These are phyloP conservation scores for Hipposideros larvatus DNA, from an alignment of 2,797 vertebrate species.

Conservation along the genomic window DNA sequence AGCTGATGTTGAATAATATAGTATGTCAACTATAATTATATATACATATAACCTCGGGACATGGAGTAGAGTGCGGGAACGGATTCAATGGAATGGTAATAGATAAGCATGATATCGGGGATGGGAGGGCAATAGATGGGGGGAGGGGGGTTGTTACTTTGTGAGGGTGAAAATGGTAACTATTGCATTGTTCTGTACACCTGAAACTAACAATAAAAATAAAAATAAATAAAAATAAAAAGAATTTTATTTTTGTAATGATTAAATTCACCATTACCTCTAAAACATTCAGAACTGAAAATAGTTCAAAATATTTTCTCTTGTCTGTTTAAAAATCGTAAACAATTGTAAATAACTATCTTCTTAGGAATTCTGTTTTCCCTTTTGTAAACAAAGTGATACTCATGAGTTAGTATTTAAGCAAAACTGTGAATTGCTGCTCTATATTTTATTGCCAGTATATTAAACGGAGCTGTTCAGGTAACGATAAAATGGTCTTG, in stretches of 20 bases:
- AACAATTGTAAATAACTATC: not conserved
- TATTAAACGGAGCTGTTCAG: not conserved
- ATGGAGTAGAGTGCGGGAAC: too few relatives aligned
- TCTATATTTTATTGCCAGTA: not conserved
- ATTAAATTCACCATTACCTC: not conserved
- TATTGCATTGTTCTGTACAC: too few relatives aligned
- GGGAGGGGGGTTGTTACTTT: too few relatives aligned
- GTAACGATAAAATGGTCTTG: not conserved
- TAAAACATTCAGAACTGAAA: not conserved
- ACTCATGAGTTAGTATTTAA: not conserved
- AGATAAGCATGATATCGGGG: too few relatives aligned
- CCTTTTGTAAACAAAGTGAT: conserved; percentile 36
- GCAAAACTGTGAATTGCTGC: not conserved
- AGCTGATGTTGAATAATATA: too few relatives aligned
- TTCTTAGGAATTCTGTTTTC: not conserved
- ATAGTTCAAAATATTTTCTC: not conserved
- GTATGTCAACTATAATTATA: too few relatives aligned
- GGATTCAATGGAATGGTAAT: too few relatives aligned
- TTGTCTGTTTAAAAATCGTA: conserved; percentile 46
- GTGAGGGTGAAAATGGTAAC: too few relatives aligned
- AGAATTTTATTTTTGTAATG: not conserved
- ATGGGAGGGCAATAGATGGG: too few relatives aligned
- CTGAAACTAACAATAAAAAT: too few relatives aligned
- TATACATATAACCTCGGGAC: too few relatives aligned
- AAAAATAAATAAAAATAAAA: too few relatives aligned